A percentile compares a stretch with the other conserved stretches of the same genome.
Evolutionary conservation across 2,797 vertebrate species (phyloP).

Genomic region (Erethizon dorsatum): DNA sequence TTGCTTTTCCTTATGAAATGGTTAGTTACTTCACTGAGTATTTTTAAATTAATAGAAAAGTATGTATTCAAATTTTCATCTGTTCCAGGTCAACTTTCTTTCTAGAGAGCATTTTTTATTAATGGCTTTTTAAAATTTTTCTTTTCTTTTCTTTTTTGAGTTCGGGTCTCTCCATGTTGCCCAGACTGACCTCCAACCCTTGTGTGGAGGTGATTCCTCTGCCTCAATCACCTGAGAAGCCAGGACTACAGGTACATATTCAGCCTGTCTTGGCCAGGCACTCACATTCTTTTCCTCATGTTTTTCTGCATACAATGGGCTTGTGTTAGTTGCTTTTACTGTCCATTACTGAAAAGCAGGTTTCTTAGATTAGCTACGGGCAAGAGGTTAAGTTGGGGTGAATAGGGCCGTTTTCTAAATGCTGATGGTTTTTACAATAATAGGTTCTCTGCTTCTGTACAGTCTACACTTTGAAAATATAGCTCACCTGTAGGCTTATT

Average conservation of each 20-base stretch:
- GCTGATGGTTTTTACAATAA: background rate
- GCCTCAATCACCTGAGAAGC: background rate
- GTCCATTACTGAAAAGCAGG: background rate
- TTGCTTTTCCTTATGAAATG: constrained; percentile 16
- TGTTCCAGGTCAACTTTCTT: constrained; percentile 19
- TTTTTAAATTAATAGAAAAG: constrained; percentile 43
- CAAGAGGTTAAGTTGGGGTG: background rate
- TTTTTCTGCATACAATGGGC: background rate
- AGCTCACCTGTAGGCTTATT: background rate
- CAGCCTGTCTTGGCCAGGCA: background rate
- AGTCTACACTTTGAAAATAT: background rate
- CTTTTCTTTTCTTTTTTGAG: background rate
- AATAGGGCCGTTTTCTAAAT: background rate
- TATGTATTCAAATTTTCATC: constrained; percentile 3
- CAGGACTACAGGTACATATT: background rate
- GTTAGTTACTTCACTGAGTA: constrained; percentile 29
- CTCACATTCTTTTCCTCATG: background rate
- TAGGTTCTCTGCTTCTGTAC: background rate
- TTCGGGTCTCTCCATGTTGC: background rate
- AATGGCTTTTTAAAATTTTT: background rate
- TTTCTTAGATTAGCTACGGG: background rate
- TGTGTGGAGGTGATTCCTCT: background rate
- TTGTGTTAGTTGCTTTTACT: background rate
- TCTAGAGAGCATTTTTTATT: background rate
- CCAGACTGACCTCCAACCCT: background rate